Evolutionary conservation across 2,797 vertebrate species (phyloP).

Genomic region (Tamandua tetradactyla): DNA sequence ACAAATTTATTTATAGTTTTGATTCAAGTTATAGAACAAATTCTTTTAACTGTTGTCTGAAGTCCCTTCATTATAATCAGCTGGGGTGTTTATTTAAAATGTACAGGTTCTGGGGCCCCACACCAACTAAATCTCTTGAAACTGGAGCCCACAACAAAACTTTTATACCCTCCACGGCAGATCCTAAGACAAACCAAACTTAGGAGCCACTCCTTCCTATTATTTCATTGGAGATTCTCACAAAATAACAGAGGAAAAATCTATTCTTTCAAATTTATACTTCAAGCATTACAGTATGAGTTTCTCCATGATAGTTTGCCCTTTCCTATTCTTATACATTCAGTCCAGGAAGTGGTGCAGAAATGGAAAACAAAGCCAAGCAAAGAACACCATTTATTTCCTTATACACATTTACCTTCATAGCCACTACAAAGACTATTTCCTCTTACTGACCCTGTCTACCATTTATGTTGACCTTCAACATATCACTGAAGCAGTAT

Average conservation of each 20-base stretch:
- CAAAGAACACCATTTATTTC: neutral
- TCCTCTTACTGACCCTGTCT: neutral
- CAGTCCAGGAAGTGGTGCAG: neutral
- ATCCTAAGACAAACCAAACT: too few relatives aligned
- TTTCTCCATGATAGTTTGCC: neutral
- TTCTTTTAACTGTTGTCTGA: neutral
- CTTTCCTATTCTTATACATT: neutral
- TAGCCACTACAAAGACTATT: neutral
- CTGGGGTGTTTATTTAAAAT: neutral
- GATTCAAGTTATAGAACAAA: neutral
- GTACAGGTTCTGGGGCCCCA: neutral
- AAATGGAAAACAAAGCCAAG: neutral
- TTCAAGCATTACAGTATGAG: neutral
- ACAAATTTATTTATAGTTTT: neutral
- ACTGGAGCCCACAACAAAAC: neutral
- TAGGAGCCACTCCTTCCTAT: neutral
- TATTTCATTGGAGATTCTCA: neutral
- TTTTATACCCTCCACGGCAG: neutral
- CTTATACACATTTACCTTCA: constrained; percentile 50
- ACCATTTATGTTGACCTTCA: neutral
- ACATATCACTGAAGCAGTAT: neutral
- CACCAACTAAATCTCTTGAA: neutral
- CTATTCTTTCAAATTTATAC: neutral
- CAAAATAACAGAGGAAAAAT: neutral
- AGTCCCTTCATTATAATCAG: neutral